phyloP scores from a whole-genome alignment of 2,113 vertebrate genomes.

The Cettia cetti region DNA sequence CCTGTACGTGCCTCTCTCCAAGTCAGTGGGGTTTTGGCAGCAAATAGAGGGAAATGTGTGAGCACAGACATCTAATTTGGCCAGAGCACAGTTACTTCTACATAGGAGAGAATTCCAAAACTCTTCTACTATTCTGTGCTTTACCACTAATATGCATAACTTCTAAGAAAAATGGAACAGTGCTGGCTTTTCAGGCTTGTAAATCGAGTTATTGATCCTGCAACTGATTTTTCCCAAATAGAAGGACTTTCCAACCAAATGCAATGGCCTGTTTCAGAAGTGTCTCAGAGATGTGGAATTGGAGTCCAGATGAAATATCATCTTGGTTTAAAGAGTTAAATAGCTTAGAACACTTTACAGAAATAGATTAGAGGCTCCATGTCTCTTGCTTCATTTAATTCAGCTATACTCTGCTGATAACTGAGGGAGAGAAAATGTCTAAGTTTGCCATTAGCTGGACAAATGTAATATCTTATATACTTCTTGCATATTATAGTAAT shows the following conservation, averaged over 20 bases:
- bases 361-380: not conserved
- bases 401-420: not conserved
- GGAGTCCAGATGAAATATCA: not conserved
- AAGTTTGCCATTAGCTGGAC: slow-evolving; percentile 4
- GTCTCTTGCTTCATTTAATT: not conserved
- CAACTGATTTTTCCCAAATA: not conserved
- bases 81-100: not conserved
- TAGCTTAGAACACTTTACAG: not conserved
- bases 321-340: not conserved
- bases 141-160: not conserved
- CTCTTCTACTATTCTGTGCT: not conserved
- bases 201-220: not conserved
- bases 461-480: not conserved
- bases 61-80: not conserved
- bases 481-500: not conserved
- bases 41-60: not conserved
- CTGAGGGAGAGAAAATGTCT: not conserved
- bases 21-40: not conserved
- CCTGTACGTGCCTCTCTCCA: not conserved
- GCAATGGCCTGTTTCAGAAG: not conserved
- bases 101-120: not conserved
- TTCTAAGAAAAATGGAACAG: not conserved
- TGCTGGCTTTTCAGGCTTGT: not conserved
- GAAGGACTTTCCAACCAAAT: not conserved
- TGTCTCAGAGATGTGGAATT: not conserved